Base-by-base conservation (phyloP, 2,113 vertebrate genomes). In the Festucalex cinctus region DNA sequence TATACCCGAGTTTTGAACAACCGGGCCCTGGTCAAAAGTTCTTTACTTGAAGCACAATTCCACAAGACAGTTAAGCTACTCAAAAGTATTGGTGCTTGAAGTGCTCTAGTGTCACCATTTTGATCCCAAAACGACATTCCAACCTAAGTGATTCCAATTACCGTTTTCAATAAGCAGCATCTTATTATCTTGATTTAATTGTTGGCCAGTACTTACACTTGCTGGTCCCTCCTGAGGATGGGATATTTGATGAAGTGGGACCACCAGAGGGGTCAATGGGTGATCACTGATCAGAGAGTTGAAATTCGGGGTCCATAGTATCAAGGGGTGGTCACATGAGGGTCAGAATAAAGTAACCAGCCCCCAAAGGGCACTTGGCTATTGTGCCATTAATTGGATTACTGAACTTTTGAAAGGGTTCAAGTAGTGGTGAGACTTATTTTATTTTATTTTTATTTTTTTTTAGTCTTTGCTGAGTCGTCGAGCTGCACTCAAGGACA, bases 381-480 rank as follows among this genome's bases (percentile, higher is more conserved):
- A 37, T 62, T 22, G 60, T 85, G 0, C 69, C 75, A 84, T 83
- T 89, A 89, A 90, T 86, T 87, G 85, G 83, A 88, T 88, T 90
- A 88, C 70, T 59, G 81, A 76, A 73, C 79, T 78, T n/a, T 73
- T 66, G 71, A 77, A 73, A 70, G 70, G 70, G 76, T 78, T 83
- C 71, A 54, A 43, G 68, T 35, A 44, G 61, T 81, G 81, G 71
- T 80, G 73, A 76, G 58, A 63, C n/a, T 59, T 78, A 77, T 79
- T 70, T 56, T 65, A n/a, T n/a, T n/a, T n/a, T n/a, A n/a, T n/a
- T n/a, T n/a, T 63, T 68, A 61, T 78, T 80, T 80, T 70, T 59
- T 63, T 69, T 22, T 22, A 66, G 78, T 81, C 69, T 83, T 78
- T 64, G 56, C 56, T 37, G 73, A 51, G n/a, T 51, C 48, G 48